Conservation (phyloP, 2,797 vertebrate species). For the Pristis pectinata region DNA sequence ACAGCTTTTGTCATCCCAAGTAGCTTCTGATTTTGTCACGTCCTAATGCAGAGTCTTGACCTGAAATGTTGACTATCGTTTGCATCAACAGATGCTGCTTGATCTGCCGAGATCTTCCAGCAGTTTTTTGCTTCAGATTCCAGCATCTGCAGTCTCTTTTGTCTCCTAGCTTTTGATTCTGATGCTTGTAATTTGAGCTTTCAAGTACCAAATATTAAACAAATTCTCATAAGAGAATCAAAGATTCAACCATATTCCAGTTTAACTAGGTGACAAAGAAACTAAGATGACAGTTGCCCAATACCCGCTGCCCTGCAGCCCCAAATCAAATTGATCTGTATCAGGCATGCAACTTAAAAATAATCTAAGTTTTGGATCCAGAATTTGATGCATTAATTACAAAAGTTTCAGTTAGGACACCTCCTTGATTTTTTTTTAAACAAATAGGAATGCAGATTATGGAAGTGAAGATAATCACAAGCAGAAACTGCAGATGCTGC, state of each 20-base stretch:
- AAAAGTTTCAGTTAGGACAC: not conserved
- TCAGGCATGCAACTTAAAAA: not conserved
- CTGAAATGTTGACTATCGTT: too few relatives aligned
- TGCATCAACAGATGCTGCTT: too few relatives aligned
- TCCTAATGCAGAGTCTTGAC: too few relatives aligned
- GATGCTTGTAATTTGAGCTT: not conserved
- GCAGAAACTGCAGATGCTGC: too few relatives aligned
- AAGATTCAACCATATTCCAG: not conserved
- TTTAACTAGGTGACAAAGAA: not conserved
- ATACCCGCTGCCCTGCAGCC: not conserved
- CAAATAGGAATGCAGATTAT: too few relatives aligned
- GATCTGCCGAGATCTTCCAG: too few relatives aligned
- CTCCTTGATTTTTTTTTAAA: not conserved
- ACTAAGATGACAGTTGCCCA: not conserved
- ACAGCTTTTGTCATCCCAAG: not conserved
- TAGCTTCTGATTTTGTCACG: not conserved
- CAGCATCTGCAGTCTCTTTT: too few relatives aligned
- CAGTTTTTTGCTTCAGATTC: too few relatives aligned
- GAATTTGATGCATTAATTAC: not conserved
- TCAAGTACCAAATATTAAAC: not conserved
- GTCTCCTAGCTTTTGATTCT: not conserved
- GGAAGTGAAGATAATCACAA: too few relatives aligned
- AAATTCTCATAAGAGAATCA: not conserved
- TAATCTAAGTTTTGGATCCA: not conserved
- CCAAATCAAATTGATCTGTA: not conserved